Conservation (phyloP, 1,140 invertebrate genomes). For the Trachymyrmex septentrionalis region DNA sequence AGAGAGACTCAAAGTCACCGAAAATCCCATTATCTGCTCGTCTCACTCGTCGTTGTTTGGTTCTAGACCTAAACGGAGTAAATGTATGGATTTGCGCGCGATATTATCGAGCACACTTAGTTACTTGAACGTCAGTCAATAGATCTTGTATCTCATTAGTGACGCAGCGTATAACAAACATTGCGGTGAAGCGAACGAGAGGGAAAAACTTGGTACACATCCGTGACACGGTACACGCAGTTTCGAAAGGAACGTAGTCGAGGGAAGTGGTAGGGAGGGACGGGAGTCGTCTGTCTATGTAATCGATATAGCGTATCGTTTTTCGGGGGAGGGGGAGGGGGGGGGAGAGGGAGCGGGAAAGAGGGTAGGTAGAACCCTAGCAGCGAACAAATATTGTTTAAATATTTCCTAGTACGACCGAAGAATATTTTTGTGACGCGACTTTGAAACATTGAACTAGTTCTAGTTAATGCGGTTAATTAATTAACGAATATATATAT, state of each 20-base stretch:
- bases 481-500: constrained; percentile 41
- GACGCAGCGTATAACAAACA: constrained; percentile 48
- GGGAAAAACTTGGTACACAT: constrained; percentile 18
- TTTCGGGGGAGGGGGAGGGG: not conserved
- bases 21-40: constrained; percentile 9
- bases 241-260: not conserved
- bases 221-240: not conserved
- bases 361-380: constrained; percentile 4
- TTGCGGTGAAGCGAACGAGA: constrained; percentile 21
- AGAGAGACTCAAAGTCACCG: constrained; percentile 26
- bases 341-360: no score
- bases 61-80: constrained; percentile 43
- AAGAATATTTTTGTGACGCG: constrained; percentile 62
- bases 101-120: constrained; percentile 56
- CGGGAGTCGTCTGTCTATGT: constrained; percentile 33
- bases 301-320: constrained; percentile 43
- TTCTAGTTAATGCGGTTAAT: constrained; percentile 43
- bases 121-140: constrained; percentile 62
- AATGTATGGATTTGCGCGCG: constrained; percentile 45
- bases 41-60: constrained; percentile 34
- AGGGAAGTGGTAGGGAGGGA: not conserved
- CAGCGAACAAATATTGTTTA: constrained; percentile 61
- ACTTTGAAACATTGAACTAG: constrained; percentile 61
- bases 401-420: constrained; percentile 61
- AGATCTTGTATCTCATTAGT: constrained; percentile 57